Conservation (phyloP, 2,113 vertebrate genomes). For the Pogonocichla stellata region DNA sequence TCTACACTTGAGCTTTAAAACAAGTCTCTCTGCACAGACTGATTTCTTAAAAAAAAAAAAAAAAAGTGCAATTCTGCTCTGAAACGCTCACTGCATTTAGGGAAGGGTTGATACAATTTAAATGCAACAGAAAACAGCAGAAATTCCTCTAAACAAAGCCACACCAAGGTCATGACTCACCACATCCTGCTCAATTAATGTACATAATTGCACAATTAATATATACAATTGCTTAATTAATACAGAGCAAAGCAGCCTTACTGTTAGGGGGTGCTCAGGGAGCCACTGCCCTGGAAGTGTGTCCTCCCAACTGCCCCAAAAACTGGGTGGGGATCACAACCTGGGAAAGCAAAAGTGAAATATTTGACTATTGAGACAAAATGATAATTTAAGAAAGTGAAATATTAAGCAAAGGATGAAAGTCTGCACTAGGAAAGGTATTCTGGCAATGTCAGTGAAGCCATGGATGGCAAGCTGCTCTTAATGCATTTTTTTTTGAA, state of each 20-base stretch:
- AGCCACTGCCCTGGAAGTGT: conserved; percentile 20
- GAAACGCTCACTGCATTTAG: neutral
- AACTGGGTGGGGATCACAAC: neutral
- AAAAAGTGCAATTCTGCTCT: neutral
- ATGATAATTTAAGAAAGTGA: neutral
- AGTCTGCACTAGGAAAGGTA: neutral
- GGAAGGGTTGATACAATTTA: neutral
- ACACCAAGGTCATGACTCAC: neutral
- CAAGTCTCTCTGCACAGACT: neutral
- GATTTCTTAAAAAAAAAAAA: neutral
- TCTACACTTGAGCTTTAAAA: neutral
- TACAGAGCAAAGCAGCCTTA: conserved; percentile 38
- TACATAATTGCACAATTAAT: neutral
- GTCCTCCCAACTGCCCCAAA: neutral
- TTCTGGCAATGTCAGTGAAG: fast-evolving
- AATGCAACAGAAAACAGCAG: neutral
- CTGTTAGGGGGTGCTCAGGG: conserved; percentile 49
- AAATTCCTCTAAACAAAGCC: neutral
- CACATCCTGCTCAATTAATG: neutral
- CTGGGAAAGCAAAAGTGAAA: conserved; percentile 5
- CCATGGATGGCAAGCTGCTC: fast-evolving
- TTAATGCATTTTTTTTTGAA: neutral
- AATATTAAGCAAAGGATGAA: neutral
- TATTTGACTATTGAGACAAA: neutral
- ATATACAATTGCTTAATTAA: neutral